These are phyloP conservation scores for Caenorhabditis sp. DNA, from an alignment of 2,888 invertebrate species.

Conservation along the genomic window DNA sequence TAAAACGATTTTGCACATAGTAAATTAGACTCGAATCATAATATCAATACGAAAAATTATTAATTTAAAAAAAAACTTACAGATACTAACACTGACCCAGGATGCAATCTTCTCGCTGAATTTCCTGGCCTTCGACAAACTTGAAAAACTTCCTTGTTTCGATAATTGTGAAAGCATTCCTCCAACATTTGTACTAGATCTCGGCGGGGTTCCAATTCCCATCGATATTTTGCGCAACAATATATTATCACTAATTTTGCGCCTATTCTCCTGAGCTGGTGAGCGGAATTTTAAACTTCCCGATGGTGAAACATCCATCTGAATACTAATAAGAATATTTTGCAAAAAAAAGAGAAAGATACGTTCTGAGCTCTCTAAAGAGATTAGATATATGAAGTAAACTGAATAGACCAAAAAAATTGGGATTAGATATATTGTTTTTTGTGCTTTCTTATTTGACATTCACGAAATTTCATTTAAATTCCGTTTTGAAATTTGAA, in stretches of 20 bases:
- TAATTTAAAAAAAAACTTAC: slow-evolving; percentile 18
- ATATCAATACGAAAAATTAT: neutral
- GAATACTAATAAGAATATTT: neutral
- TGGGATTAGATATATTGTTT: neutral
- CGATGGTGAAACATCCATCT: slow-evolving; percentile 3
- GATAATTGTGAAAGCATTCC: neutral
- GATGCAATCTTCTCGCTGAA: slow-evolving; percentile 35
- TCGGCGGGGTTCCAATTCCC: slow-evolving; percentile 19
- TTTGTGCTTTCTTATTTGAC: neutral
- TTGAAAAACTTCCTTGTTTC: slow-evolving; percentile 8
- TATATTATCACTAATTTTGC: slow-evolving; percentile 32
- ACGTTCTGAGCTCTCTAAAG: neutral
- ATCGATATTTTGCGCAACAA: slow-evolving; percentile 28
- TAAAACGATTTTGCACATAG: too few relatives aligned
- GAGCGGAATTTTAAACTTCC: neutral
- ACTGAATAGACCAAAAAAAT: neutral
- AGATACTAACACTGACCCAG: slow-evolving; percentile 44
- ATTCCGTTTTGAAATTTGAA: neutral
- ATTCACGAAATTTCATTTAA: neutral
- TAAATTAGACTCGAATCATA: too few relatives aligned
- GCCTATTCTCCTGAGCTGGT: neutral
- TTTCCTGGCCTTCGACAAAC: slow-evolving; percentile 36
- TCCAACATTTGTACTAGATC: neutral
- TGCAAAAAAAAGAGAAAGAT: neutral
- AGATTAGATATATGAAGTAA: neutral